A percentile compares a stretch with the other conserved stretches of the same genome.
Evolutionary conservation across 2,113 vertebrate species (phyloP).

Genomic region (Scytalopus superciliaris): DNA sequence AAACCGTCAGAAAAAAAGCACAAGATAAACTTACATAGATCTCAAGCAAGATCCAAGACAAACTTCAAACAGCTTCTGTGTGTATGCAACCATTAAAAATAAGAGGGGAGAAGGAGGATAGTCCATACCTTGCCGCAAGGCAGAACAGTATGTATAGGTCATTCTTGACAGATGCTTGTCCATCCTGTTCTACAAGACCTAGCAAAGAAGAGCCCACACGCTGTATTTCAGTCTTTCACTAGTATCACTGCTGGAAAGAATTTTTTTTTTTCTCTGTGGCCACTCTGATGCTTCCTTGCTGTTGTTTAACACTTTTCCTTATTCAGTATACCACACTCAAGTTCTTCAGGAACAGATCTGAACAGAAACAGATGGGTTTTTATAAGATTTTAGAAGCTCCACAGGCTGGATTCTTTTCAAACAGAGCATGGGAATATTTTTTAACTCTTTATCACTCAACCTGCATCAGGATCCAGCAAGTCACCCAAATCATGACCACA

Average conservation of each 20-base stretch:
- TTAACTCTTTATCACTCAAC: background rate
- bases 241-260: background rate
- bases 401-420: background rate
- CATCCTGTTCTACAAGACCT: conserved; percentile 31
- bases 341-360: background rate
- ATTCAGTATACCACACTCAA: background rate
- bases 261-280: background rate
- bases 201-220: background rate
- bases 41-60: conserved; percentile 38
- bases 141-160: background rate
- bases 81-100: conserved; percentile 7
- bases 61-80: conserved; percentile 30
- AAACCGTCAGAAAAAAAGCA: background rate
- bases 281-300: background rate
- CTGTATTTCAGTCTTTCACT: background rate
- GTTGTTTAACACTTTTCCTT: background rate
- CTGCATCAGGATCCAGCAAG: background rate
- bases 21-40: conserved; percentile 23
- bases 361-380: background rate
- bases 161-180: conserved; percentile 24
- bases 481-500: background rate
- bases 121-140: conserved; percentile 14
- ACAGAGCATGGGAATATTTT: background rate
- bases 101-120: background rate
- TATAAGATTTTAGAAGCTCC: background rate